Evolutionary conservation across 2,888 invertebrate species (phyloP).

Genomic region (Sepioteuthis lessoniana): DNA sequence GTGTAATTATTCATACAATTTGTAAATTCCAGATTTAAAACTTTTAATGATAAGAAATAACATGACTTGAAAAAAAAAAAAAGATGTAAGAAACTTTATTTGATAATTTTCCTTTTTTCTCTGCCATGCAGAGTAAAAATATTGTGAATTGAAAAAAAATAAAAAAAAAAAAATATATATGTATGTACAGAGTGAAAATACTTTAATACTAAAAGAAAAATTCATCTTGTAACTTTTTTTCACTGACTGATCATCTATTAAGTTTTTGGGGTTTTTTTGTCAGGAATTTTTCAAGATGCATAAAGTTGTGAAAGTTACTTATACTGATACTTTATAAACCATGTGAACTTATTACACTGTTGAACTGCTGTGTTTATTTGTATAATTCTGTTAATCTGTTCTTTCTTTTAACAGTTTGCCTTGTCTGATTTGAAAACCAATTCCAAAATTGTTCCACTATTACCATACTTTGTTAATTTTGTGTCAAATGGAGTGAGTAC

Average conservation of each 20-base stretch:
- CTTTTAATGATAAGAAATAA: no score
- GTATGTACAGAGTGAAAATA: no score
- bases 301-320: no score
- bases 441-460: slow-evolving; percentile 70
- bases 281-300: background rate
- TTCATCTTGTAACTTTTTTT: background rate
- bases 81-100: no score
- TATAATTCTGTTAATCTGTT: background rate
- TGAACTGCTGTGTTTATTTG: background rate
- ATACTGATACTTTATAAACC: background rate
- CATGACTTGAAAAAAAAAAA: no score
- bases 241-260: background rate
- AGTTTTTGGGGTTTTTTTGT: background rate
- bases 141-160: no score
- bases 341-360: background rate
- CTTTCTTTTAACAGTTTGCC: slow-evolving; percentile 67
- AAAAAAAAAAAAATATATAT: no score
- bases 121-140: no score
- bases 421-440: slow-evolving; percentile 70
- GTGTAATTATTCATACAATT: background rate
- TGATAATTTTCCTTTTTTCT: no score
- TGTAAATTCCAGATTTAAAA: no score
- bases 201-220: no score
- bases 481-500: slow-evolving; percentile 73
- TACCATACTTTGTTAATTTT: slow-evolving; percentile 74